A percentile compares a stretch with the other conserved stretches of the same genome.
These are phyloP conservation scores for Volucella bombylans DNA, from an alignment of 2,888 invertebrate genomes.

Conservation along the genomic window DNA sequence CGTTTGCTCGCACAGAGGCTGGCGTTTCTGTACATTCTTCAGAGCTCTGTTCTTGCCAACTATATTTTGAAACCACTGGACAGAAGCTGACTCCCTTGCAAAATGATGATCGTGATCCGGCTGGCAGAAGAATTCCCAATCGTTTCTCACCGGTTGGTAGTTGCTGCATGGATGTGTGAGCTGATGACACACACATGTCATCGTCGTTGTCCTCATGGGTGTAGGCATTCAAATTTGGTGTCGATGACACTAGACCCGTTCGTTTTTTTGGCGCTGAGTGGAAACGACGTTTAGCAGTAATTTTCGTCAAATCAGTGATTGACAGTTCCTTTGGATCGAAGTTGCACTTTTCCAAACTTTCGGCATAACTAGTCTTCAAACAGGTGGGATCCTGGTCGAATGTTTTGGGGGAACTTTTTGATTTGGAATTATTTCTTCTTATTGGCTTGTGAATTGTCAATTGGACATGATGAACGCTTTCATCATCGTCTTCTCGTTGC, in stretches of 20 bases:
- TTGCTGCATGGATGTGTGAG: constrained; percentile 85
- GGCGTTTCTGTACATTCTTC: constrained; percentile 78
- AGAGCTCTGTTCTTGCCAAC: constrained; percentile 88
- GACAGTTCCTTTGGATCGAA: constrained; percentile 78
- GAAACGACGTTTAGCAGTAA: constrained; percentile 79
- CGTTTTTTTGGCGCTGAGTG: constrained; percentile 78
- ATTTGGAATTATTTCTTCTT: constrained; percentile 29
- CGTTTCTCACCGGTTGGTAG: constrained; percentile 82
- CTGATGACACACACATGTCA: constrained; percentile 84
- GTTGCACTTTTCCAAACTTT: constrained; percentile 81
- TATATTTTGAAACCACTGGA: constrained; percentile 90
- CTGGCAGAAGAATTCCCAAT: constrained; percentile 80
- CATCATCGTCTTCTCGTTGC: constrained; percentile 56
- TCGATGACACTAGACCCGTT: constrained; percentile 82
- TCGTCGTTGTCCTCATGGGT: constrained; percentile 82
- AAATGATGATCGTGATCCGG: constrained; percentile 80
- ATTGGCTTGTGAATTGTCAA: constrained; percentile 79
- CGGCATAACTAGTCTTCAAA: constrained; percentile 80
- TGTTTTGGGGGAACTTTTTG: constrained; percentile 76
- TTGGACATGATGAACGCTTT: constrained; percentile 78
- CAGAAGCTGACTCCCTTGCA: constrained; percentile 89
- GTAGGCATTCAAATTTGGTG: constrained; percentile 85
- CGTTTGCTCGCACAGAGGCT: constrained; percentile 68
- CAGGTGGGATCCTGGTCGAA: constrained; percentile 82
- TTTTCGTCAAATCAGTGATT: constrained; percentile 56